Evolutionary conservation across 2,888 invertebrate species (phyloP).

Genomic region (Bembecia ichneumoniformis): DNA sequence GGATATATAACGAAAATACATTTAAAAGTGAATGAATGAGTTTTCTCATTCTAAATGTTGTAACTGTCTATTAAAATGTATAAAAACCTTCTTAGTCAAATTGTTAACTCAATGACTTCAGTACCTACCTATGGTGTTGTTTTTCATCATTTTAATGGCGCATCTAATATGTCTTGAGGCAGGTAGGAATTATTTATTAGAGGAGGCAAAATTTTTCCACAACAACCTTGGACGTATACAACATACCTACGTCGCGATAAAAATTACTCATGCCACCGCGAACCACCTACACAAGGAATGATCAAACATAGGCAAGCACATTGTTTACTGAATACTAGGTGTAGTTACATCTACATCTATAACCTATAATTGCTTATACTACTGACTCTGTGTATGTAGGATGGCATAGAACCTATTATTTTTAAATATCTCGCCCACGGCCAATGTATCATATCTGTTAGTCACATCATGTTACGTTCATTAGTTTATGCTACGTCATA

Average conservation of each 20-base stretch:
- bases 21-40: too few relatives aligned
- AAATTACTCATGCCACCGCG: constrained; percentile 35
- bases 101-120: too few relatives aligned
- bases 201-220: constrained; percentile 35
- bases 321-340: constrained; percentile 17
- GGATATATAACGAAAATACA: too few relatives aligned
- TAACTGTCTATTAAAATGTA: too few relatives aligned
- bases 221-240: constrained; percentile 34
- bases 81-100: too few relatives aligned
- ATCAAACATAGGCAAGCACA: constrained; percentile 23
- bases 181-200: not conserved
- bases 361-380: too few relatives aligned
- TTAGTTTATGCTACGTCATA: too few relatives aligned
- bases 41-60: too few relatives aligned
- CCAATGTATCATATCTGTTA: constrained; percentile 15
- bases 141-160: too few relatives aligned
- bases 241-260: constrained; percentile 32
- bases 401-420: constrained; percentile 16
- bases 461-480: constrained; percentile 7
- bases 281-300: constrained; percentile 33
- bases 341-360: not conserved
- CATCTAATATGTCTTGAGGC: not conserved
- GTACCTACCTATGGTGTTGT: too few relatives aligned
- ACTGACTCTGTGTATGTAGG: not conserved
- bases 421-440: constrained; percentile 25